Evolutionary conservation across 2,888 invertebrate genomes (phyloP).

Genomic region (Troglohyphantes excavatus): DNA sequence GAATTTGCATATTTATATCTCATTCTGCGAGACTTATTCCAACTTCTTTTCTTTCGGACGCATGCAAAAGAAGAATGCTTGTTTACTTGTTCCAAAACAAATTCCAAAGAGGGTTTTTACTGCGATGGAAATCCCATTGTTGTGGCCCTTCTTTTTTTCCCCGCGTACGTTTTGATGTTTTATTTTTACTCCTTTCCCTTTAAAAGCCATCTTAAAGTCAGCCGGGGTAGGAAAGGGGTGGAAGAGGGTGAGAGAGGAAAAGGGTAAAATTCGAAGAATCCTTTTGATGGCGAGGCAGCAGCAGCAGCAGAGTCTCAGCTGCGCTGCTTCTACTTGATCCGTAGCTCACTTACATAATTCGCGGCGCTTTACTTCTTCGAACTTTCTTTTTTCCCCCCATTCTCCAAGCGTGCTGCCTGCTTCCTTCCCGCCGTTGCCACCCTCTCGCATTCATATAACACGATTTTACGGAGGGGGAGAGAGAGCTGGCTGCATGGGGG

Average conservation of each 20-base stretch:
- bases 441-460: slow-evolving; percentile 71
- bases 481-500: slow-evolving; percentile 12
- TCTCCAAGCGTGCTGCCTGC: slow-evolving; percentile 63
- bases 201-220: slow-evolving; percentile 29
- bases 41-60: slow-evolving; percentile 15
- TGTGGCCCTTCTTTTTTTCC: slow-evolving; percentile 54
- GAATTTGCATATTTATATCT: slow-evolving; percentile 69
- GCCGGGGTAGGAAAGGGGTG: slow-evolving; percentile 55
- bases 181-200: slow-evolving; percentile 2
- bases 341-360: slow-evolving; percentile 78
- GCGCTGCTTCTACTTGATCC: slow-evolving; percentile 74
- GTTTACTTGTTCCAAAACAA: slow-evolving; percentile 63
- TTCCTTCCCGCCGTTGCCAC: slow-evolving; percentile 44
- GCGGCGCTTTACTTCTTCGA: slow-evolving; percentile 72
- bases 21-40: slow-evolving; percentile 12
- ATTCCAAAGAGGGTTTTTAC: slow-evolving; percentile 65
- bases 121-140: slow-evolving; percentile 73
- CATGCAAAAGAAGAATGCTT: slow-evolving; percentile 68
- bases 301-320: slow-evolving; percentile 72
- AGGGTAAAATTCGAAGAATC: slow-evolving; percentile 67
- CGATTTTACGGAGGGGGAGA: slow-evolving; percentile 45
- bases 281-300: slow-evolving; percentile 68
- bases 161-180: not conserved
- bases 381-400: slow-evolving; percentile 46
- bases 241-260: slow-evolving; percentile 45